These are phyloP conservation scores for Pycnonotus jocosus DNA, from an alignment of 2,113 vertebrate species.

Conservation along the genomic window DNA sequence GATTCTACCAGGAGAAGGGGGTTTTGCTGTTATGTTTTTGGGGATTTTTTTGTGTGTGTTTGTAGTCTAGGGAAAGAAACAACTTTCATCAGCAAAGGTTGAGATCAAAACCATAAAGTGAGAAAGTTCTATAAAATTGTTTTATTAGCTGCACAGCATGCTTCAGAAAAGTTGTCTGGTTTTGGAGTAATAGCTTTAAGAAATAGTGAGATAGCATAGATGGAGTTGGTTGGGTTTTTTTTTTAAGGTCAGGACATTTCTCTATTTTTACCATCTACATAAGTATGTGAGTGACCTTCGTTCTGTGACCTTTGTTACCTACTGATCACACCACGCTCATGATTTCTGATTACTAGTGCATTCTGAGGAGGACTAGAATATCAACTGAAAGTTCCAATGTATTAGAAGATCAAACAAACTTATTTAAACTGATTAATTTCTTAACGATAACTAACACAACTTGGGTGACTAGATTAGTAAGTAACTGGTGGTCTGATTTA, in stretches of 20 bases:
- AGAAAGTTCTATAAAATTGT: background rate
- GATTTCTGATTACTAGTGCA: background rate
- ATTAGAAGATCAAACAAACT: background rate
- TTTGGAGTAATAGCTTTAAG: background rate
- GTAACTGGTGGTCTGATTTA: background rate
- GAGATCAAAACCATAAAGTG: background rate
- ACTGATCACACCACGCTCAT: background rate
- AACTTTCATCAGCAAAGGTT: background rate
- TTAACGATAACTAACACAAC: background rate
- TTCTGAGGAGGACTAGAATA: background rate
- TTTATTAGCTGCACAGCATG: background rate
- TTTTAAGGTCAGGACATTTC: background rate
- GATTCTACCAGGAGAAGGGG: background rate
- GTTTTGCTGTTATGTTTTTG: background rate
- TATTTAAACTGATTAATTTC: background rate
- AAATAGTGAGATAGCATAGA: background rate
- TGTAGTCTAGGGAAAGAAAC: background rate
- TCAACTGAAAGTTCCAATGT: background rate
- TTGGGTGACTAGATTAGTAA: background rate
- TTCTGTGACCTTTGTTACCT: background rate
- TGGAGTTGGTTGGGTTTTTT: background rate
- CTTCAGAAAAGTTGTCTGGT: background rate
- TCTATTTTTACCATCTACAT: background rate
- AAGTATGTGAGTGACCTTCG: background rate
- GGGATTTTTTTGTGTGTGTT: background rate